phyloP scores from a whole-genome alignment of 2,888 invertebrate species.

The Erebia palarica region DNA sequence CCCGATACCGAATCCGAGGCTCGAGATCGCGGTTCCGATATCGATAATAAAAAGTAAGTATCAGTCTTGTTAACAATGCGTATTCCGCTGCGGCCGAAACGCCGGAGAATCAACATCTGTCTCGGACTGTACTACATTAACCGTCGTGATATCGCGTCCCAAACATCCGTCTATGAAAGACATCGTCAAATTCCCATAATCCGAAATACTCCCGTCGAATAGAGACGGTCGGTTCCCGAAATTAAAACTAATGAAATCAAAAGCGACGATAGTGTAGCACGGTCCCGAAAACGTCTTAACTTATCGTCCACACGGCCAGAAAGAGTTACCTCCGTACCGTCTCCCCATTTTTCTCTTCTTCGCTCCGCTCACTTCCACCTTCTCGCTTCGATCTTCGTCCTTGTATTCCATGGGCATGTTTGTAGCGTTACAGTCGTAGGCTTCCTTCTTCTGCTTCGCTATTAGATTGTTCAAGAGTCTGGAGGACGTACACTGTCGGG shows the following conservation, averaged over 20 bases:
- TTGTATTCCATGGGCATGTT: slow-evolving; percentile 49
- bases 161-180: slow-evolving; percentile 8
- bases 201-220: slow-evolving; percentile 16
- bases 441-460: slow-evolving; percentile 53
- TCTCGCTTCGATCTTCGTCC: slow-evolving; percentile 47
- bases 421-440: slow-evolving; percentile 51
- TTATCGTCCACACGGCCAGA: slow-evolving; percentile 78
- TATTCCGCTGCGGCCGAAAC: slow-evolving; percentile 49
- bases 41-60: slow-evolving; percentile 73
- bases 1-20: slow-evolving; percentile 48
- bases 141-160: slow-evolving; percentile 18
- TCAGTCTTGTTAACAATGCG: slow-evolving; percentile 77
- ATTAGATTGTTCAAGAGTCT: slow-evolving; percentile 62
- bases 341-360: slow-evolving; percentile 73
- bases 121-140: slow-evolving; percentile 42
- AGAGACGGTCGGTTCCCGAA: slow-evolving; percentile 17
- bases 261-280: slow-evolving; percentile 25
- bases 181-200: slow-evolving; percentile 12
- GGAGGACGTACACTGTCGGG: slow-evolving; percentile 64
- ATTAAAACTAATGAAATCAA: neutral
- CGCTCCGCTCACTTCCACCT: slow-evolving; percentile 63
- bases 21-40: slow-evolving; percentile 52
- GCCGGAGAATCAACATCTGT: slow-evolving; percentile 65
- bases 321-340: slow-evolving; percentile 68
- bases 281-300: slow-evolving; percentile 26